These are phyloP conservation scores for Engraulis encrasicolus DNA, from an alignment of 2,113 vertebrate species.

Conservation along the genomic window DNA sequence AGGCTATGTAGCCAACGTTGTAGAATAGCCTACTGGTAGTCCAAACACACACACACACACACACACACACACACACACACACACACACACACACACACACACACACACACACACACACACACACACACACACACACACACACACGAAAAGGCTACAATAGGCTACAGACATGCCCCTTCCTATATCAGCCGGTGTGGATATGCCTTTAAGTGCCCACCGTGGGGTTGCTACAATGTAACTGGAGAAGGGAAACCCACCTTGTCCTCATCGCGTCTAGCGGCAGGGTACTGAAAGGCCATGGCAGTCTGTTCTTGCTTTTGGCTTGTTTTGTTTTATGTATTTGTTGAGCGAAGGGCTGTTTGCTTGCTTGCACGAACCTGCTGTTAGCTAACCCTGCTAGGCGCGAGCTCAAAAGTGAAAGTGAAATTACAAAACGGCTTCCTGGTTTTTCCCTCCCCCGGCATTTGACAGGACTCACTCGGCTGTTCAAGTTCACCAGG, in stretches of 20 bases:
- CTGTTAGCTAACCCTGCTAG: neutral
- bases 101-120: neutral
- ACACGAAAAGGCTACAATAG: neutral
- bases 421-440: constrained; percentile 57
- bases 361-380: neutral
- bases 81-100: too few species aligned
- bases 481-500: too few species aligned
- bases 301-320: neutral
- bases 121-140: neutral
- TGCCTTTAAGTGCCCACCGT: constrained; percentile 27
- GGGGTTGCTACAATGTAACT: neutral
- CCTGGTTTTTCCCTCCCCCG: neutral
- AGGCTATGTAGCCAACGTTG: too few species aligned
- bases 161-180: too few species aligned
- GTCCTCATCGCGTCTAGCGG: constrained; percentile 63
- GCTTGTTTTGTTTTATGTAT: neutral
- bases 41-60: too few species aligned
- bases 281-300: constrained; percentile 71
- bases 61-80: too few species aligned
- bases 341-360: neutral
- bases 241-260: constrained; percentile 63
- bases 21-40: too few species aligned
- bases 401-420: constrained; percentile 58
- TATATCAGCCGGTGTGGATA: constrained; percentile 4
- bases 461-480: neutral